These are phyloP conservation scores for Sinelater perroti DNA, from an alignment of 2,888 invertebrate genomes.

Conservation along the genomic window DNA sequence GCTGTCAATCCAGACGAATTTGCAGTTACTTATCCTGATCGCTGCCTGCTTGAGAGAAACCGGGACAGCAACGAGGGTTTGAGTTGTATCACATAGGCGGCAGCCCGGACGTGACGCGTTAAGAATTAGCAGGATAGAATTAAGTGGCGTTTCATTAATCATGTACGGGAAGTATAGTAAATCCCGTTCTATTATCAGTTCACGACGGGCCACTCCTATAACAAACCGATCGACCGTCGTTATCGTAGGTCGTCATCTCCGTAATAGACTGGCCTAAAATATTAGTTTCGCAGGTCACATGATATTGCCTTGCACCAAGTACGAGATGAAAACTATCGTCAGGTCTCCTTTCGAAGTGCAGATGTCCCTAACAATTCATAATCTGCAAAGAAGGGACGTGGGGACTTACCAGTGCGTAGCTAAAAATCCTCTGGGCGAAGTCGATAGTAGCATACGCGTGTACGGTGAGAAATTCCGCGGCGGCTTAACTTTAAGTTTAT, in stretches of 20 bases:
- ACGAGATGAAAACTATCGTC: conserved; percentile 75
- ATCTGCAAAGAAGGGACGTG: conserved; percentile 76
- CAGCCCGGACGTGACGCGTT: conserved; percentile 56
- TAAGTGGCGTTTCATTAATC: conserved; percentile 59
- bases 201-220: conserved; percentile 54
- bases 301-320: conserved; percentile 83
- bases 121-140: conserved; percentile 59
- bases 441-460: conserved; percentile 85
- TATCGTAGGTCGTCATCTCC: conserved; percentile 32
- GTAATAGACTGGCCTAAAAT: conserved; percentile 10
- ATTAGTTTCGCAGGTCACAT: conserved; percentile 71
- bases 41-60: conserved; percentile 29
- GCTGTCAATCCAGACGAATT: conserved; percentile 51
- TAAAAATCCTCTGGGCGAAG: conserved; percentile 87
- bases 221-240: conserved; percentile 47
- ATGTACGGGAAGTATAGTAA: conserved; percentile 51
- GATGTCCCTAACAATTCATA: conserved; percentile 81
- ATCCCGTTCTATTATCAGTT: conserved; percentile 53
- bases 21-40: conserved; percentile 50
- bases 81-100: conserved; percentile 45
- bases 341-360: conserved; percentile 82
- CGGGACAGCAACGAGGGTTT: conserved; percentile 33
- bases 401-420: conserved; percentile 88
- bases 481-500: no score
- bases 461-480: no score